Evolutionary conservation across 1,140 invertebrate species (phyloP).

Genomic region (Yoshiicerus persimilis): DNA sequence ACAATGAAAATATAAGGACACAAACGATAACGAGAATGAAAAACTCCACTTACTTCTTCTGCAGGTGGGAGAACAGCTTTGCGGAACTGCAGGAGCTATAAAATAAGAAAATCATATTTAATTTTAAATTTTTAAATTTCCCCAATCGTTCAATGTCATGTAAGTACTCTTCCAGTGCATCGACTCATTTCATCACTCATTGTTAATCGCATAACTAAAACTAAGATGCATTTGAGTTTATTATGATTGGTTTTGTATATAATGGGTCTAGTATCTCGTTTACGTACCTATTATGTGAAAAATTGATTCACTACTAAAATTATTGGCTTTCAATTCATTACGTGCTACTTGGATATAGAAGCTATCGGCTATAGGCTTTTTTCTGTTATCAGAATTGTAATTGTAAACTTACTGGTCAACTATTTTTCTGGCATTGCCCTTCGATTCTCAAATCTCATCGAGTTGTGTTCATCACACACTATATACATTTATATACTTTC

Average conservation of each 20-base stretch:
- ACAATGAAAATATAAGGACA: neutral
- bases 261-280: no score
- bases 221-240: no score
- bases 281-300: neutral
- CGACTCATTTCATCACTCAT: neutral
- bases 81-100: conserved; percentile 4
- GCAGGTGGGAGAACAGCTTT: conserved; percentile 28
- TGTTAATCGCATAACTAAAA: no score
- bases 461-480: no score
- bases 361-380: neutral
- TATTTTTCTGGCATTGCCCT: neutral
- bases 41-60: conserved; percentile 28
- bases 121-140: neutral
- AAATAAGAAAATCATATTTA: neutral
- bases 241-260: no score
- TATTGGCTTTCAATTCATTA: neutral
- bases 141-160: no score
- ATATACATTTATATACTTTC: no score
- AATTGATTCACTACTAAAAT: neutral
- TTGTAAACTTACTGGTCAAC: neutral
- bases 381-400: neutral
- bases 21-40: no score
- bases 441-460: neutral
- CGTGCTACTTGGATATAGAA: neutral
- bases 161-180: neutral